A percentile compares a stretch with the other conserved stretches of the same genome.
These are phyloP conservation scores for Eurystomus glaucurus DNA, from an alignment of 2,797 vertebrate genomes.

Conservation along the genomic window DNA sequence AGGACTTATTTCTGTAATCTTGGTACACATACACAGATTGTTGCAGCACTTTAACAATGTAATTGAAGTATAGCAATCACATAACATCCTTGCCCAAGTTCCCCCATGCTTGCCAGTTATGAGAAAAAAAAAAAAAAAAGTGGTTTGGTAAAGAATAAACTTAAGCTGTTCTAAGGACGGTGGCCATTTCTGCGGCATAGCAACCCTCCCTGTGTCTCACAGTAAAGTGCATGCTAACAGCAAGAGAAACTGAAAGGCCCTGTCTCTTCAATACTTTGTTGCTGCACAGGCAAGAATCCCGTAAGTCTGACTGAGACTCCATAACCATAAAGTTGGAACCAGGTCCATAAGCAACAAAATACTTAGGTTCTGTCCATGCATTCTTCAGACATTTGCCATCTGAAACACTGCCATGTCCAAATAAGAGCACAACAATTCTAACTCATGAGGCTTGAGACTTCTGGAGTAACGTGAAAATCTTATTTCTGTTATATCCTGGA, in stretches of 20 bases:
- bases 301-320: neutral
- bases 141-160: neutral
- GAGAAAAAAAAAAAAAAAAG: neutral
- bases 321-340: neutral
- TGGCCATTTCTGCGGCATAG: neutral
- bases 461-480: neutral
- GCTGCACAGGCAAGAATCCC: neutral
- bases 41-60: neutral
- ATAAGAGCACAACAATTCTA: neutral
- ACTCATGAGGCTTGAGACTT: neutral
- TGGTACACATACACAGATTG: neutral
- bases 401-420: neutral
- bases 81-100: neutral
- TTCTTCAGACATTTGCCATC: neutral
- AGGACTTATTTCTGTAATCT: neutral
- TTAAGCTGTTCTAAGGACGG: neutral
- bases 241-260: neutral
- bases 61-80: neutral
- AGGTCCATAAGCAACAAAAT: neutral
- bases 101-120: neutral
- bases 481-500: neutral
- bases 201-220: neutral
- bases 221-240: neutral
- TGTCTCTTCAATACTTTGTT: neutral
- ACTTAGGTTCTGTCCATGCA: rapidly evolving